These are phyloP conservation scores for Erannis defoliaria DNA, from an alignment of 2,888 invertebrate genomes.

Conservation along the genomic window DNA sequence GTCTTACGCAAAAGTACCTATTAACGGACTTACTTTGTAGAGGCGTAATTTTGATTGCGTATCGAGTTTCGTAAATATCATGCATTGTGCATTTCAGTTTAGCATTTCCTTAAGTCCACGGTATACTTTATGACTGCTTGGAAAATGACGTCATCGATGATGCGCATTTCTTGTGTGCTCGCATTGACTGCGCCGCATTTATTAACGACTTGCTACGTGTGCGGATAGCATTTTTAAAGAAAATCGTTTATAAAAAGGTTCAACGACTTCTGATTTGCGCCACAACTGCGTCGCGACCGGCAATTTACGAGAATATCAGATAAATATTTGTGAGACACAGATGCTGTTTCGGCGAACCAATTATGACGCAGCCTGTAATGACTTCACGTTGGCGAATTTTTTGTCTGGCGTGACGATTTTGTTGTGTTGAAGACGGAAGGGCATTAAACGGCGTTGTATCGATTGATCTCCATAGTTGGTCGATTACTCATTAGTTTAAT, in stretches of 20 bases:
- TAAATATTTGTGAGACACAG: constrained; percentile 67
- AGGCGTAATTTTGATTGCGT: constrained; percentile 2
- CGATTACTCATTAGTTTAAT: constrained; percentile 5
- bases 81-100: neutral
- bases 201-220: constrained; percentile 33
- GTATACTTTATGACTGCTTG: neutral
- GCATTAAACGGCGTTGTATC: constrained; percentile 15
- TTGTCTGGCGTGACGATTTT: constrained; percentile 29
- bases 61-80: constrained; percentile 8
- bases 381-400: constrained; percentile 33
- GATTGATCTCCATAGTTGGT: constrained; percentile 10
- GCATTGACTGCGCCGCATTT: constrained; percentile 13
- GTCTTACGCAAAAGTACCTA: constrained; percentile 19
- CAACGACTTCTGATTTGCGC: constrained; percentile 61
- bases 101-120: neutral
- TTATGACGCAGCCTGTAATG: constrained; percentile 52
- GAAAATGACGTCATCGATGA: constrained; percentile 23
- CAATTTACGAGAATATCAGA: constrained; percentile 65
- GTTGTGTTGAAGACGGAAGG: constrained; percentile 19
- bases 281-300: constrained; percentile 54
- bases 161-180: constrained; percentile 15
- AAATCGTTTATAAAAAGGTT: constrained; percentile 53
- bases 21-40: constrained; percentile 6
- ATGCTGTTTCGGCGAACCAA: constrained; percentile 50
- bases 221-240: constrained; percentile 34